A percentile compares a stretch with the other conserved stretches of the same genome.
Evolutionary conservation across 1,140 invertebrate species (phyloP).

Genomic region (Hydropsyche tenuis): DNA sequence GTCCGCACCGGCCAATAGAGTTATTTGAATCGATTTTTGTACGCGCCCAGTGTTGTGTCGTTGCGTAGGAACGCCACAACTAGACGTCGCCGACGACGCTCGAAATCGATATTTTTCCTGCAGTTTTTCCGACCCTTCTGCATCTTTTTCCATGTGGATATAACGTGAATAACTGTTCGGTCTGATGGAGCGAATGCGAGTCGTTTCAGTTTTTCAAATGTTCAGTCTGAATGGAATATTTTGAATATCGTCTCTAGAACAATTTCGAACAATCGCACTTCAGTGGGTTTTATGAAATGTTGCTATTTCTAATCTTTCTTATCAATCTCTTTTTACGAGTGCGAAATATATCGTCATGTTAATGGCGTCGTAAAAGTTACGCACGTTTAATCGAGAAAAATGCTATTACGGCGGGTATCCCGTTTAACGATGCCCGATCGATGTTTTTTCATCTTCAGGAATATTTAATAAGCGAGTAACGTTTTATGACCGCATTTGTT

Average conservation of each 20-base stretch:
- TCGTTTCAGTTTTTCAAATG: too few relatives aligned
- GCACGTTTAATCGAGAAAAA: too few relatives aligned
- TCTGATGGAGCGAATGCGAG: too few relatives aligned
- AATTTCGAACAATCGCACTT: too few relatives aligned
- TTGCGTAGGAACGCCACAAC: slow-evolving; percentile 39
- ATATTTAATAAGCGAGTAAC: neutral
- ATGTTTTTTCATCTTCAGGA: neutral
- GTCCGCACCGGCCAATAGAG: neutral
- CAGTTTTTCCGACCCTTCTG: slow-evolving; percentile 10
- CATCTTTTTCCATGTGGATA: neutral
- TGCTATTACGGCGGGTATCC: neutral
- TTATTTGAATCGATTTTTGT: slow-evolving; percentile 24
- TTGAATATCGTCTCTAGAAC: too few relatives aligned
- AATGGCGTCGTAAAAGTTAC: too few relatives aligned
- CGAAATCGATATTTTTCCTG: slow-evolving; percentile 35
- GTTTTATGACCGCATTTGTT: neutral
- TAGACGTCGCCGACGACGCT: neutral
- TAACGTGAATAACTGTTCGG: too few relatives aligned
- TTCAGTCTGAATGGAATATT: too few relatives aligned
- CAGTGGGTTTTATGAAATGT: too few relatives aligned
- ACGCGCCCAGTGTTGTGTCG: slow-evolving; percentile 36
- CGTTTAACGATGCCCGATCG: neutral
- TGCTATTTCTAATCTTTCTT: too few relatives aligned
- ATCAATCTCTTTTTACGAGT: too few relatives aligned
- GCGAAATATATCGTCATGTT: too few relatives aligned